Evolutionary conservation across 35 echinoderm and acorn worm genomes (phyloP).

Genomic region (Apostichopus parvimensis): DNA sequence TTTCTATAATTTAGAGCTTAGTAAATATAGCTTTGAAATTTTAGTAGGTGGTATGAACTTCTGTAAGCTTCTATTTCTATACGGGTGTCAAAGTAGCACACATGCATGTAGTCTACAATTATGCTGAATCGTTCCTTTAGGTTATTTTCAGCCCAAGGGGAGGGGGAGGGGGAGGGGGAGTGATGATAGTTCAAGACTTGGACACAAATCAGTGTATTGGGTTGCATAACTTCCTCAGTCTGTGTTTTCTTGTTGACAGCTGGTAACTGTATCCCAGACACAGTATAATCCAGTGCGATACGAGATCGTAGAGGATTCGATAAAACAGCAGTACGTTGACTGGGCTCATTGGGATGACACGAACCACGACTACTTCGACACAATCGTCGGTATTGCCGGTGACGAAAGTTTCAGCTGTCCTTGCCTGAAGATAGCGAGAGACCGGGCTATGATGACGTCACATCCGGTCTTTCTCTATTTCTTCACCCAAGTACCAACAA

Average conservation of each 20-base stretch:
- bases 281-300: not conserved
- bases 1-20: too few relatives aligned
- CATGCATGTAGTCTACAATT: too few relatives aligned
- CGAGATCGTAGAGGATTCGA: not conserved
- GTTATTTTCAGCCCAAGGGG: too few relatives aligned
- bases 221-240: too few relatives aligned
- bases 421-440: not conserved
- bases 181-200: too few relatives aligned
- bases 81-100: too few relatives aligned
- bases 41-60: too few relatives aligned
- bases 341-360: conserved; percentile 62
- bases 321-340: conserved; percentile 68
- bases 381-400: not conserved
- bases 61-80: too few relatives aligned
- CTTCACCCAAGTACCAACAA: conserved; percentile 11
- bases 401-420: conserved; percentile 14
- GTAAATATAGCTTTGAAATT: too few relatives aligned
- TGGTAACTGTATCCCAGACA: not conserved
- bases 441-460: not conserved
- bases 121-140: too few relatives aligned
- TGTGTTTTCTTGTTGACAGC: not conserved
- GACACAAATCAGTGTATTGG: too few relatives aligned
- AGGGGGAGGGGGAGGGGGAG: too few relatives aligned
- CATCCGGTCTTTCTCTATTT: conserved; percentile 6
- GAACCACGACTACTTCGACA: conserved; percentile 68